phyloP scores from a whole-genome alignment of 2,113 vertebrate species.

The human region DNA sequence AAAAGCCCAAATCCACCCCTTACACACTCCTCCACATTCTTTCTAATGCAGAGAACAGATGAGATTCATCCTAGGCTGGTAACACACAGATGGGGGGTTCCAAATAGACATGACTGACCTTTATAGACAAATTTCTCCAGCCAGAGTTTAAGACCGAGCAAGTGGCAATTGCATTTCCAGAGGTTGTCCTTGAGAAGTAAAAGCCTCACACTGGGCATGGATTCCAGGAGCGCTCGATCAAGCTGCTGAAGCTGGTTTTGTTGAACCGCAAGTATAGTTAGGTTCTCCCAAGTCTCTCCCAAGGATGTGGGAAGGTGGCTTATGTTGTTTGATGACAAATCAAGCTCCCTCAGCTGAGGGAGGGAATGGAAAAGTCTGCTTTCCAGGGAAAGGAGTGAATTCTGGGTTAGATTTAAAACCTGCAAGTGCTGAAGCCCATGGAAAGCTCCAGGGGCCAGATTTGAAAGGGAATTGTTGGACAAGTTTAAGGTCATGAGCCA shows the following conservation, averaged over 20 bases:
- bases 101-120: conserved; percentile 85
- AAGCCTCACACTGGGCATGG: conserved; percentile 89
- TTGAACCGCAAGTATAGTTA: conserved; percentile 90
- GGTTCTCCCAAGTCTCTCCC: conserved; percentile 89
- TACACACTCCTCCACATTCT: neutral
- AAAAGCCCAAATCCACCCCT: neutral
- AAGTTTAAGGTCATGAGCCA: conserved; percentile 91
- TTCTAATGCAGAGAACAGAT: conserved; percentile 24
- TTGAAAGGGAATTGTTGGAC: conserved; percentile 94
- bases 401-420: conserved; percentile 92
- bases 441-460: conserved; percentile 88
- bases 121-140: conserved; percentile 95
- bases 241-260: conserved; percentile 92
- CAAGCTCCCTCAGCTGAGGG: conserved; percentile 90
- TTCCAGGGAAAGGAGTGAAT: conserved; percentile 92
- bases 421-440: conserved; percentile 89
- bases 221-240: conserved; percentile 90
- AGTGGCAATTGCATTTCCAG: conserved; percentile 96
- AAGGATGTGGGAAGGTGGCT: conserved; percentile 88
- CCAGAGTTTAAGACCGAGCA: conserved; percentile 96
- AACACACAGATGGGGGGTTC: neutral
- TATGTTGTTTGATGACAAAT: conserved; percentile 94
- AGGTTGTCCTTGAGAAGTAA: conserved; percentile 92
- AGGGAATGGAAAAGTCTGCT: conserved; percentile 90
- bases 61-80: neutral